These are phyloP conservation scores for Tachyglossus aculeatus DNA, from an alignment of 2,797 vertebrate genomes.

Conservation along the genomic window DNA sequence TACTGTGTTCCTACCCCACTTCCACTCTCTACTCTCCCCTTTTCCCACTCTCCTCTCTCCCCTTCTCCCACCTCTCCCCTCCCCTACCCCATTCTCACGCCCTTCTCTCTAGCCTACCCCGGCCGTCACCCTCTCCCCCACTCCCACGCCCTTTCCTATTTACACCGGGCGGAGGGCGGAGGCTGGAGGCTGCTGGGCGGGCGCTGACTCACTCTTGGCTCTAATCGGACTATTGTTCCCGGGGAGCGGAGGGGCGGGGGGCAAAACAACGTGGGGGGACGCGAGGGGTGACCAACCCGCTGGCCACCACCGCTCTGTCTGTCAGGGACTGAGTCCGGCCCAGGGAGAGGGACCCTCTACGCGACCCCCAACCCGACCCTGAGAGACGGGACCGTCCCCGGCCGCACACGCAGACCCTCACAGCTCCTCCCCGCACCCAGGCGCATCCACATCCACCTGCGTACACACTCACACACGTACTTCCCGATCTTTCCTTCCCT, in stretches of 20 bases:
- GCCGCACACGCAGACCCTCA: not conserved
- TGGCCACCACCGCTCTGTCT: no score
- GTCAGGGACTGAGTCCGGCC: not conserved
- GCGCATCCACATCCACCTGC: not conserved
- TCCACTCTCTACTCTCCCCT: not conserved
- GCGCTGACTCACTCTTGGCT: conserved; percentile 58
- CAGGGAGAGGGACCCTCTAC: not conserved
- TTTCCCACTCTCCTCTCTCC: not conserved
- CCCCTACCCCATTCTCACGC: conserved; percentile 11
- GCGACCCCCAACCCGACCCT: not conserved
- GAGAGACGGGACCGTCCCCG: not conserved
- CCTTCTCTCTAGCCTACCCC: not conserved
- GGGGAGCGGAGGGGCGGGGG: not conserved
- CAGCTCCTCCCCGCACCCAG: not conserved
- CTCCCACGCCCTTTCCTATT: conserved; percentile 71
- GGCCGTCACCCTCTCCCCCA: not conserved
- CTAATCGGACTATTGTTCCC: conserved; percentile 50
- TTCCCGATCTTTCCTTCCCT: not conserved
- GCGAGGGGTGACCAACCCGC: no score
- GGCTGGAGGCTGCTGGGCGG: conserved; percentile 43
- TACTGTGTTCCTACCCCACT: not conserved
- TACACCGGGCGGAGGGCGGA: conserved; percentile 15
- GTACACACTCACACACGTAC: not conserved
- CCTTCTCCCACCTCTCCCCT: not conserved
- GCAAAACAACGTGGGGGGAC: not conserved